Conservation (phyloP, 1,140 invertebrate species). For the Cydia strobilella region DNA sequence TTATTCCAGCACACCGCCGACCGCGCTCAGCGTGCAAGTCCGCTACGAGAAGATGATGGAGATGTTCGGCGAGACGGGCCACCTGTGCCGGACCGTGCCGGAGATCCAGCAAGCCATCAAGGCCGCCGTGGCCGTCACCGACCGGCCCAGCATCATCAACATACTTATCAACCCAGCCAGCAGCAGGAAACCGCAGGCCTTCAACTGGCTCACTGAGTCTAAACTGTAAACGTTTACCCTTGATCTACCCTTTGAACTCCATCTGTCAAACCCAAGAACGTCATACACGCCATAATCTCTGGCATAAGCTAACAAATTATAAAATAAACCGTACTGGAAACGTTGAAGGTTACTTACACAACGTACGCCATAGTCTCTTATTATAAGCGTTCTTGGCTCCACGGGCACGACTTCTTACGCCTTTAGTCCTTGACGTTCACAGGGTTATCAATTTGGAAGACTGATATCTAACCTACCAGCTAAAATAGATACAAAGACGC, state of each 20-base stretch:
- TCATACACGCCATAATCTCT: too few relatives aligned
- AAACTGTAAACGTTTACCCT: conserved; percentile 88
- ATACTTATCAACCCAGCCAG: conserved; percentile 93
- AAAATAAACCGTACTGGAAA: too few relatives aligned
- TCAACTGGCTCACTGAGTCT: conserved; percentile 95
- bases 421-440: too few relatives aligned
- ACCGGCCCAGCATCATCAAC: conserved; percentile 93
- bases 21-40: conserved; percentile 86
- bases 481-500: too few relatives aligned
- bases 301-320: too few relatives aligned
- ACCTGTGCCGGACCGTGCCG: conserved; percentile 87
- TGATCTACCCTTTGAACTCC: too few relatives aligned
- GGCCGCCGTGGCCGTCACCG: conserved; percentile 83
- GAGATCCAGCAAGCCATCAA: conserved; percentile 87
- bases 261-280: too few relatives aligned
- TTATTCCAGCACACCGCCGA: conserved; percentile 89
- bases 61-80: conserved; percentile 91
- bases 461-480: background rate
- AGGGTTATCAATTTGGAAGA: too few relatives aligned
- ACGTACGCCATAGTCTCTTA: too few relatives aligned
- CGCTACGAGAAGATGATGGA: conserved; percentile 95
- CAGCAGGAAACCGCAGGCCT: conserved; percentile 94
- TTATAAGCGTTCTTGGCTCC: too few relatives aligned
- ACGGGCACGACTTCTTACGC: too few relatives aligned
- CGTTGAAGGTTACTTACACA: too few relatives aligned